These are phyloP conservation scores for Tiaroga cobitis DNA, from an alignment of 2,797 vertebrate species.

Conservation along the genomic window DNA sequence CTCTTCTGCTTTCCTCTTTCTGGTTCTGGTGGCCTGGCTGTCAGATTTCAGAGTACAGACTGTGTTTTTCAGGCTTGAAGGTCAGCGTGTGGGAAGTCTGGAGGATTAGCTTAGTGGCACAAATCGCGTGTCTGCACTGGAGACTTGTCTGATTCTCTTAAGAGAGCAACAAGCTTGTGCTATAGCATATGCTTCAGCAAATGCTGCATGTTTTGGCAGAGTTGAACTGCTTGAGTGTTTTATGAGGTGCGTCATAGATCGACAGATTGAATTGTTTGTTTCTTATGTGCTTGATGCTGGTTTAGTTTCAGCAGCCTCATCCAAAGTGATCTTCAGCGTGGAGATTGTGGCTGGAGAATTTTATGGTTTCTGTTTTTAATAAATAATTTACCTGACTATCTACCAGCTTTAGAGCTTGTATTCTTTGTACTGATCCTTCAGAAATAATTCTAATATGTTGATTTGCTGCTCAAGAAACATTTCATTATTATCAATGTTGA, in stretches of 20 bases:
- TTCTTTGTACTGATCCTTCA: background rate
- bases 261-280: background rate
- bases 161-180: constrained; percentile 1
- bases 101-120: constrained; percentile 32
- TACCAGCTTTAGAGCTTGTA: background rate
- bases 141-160: constrained; percentile 17
- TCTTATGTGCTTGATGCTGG: background rate
- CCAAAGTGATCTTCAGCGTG: background rate
- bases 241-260: background rate
- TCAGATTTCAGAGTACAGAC: constrained; percentile 23
- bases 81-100: constrained; percentile 23
- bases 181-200: constrained; percentile 12
- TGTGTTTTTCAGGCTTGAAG: constrained; percentile 21
- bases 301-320: background rate
- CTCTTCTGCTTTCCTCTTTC: constrained; percentile 8
- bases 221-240: background rate
- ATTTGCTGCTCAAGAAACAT: background rate
- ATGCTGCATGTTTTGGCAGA: background rate
- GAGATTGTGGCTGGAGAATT: background rate
- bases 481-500: background rate
- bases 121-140: background rate
- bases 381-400: background rate
- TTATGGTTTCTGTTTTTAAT: background rate
- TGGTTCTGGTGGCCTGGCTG: constrained; percentile 1
- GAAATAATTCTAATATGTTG: background rate